A percentile compares a stretch with the other conserved stretches of the same genome.
These are phyloP conservation scores for Pyrocephalus nanus DNA, from an alignment of 2,797 vertebrate species.

Conservation along the genomic window DNA sequence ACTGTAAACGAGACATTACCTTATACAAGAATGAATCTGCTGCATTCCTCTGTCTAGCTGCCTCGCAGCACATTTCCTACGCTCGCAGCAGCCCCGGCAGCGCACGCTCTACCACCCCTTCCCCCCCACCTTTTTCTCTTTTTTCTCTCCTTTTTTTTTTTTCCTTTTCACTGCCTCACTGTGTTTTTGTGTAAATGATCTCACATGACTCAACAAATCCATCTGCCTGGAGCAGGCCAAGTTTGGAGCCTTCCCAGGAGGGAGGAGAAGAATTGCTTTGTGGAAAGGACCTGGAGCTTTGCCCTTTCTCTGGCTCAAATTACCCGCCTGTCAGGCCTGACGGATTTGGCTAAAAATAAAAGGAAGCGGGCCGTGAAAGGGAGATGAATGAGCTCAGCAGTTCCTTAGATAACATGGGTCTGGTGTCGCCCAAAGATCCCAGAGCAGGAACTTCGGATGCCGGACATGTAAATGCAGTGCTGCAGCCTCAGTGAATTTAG, in stretches of 20 bases:
- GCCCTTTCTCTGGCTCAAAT: constrained; percentile 89
- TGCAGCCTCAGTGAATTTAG: constrained; percentile 42
- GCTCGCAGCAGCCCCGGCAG: constrained; percentile 66
- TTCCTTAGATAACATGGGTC: constrained; percentile 81
- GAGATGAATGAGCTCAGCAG: constrained; percentile 87
- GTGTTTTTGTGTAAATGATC: constrained; percentile 92
- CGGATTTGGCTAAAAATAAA: constrained; percentile 97
- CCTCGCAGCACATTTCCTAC: constrained; percentile 80
- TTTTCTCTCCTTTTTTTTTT: neutral
- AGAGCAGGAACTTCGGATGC: constrained; percentile 77
- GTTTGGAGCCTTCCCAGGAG: constrained; percentile 86
- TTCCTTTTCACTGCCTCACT: constrained; percentile 74
- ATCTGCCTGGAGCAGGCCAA: constrained; percentile 82
- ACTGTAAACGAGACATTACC: constrained; percentile 92
- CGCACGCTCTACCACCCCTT: constrained; percentile 53
- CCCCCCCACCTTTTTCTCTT: constrained; percentile 4
- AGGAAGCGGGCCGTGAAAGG: constrained; percentile 85
- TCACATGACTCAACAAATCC: constrained; percentile 99
- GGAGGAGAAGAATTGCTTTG: constrained; percentile 87
- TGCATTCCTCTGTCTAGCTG: constrained; percentile 84
- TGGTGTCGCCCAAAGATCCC: constrained; percentile 72
- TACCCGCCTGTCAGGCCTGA: constrained; percentile 91
- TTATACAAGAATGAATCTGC: constrained; percentile 91
- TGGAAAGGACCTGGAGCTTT: constrained; percentile 85
- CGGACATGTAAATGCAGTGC: neutral